Evolutionary conservation across 2,113 vertebrate genomes (phyloP).

Genomic region (Romanogobio albipinnatus): DNA sequence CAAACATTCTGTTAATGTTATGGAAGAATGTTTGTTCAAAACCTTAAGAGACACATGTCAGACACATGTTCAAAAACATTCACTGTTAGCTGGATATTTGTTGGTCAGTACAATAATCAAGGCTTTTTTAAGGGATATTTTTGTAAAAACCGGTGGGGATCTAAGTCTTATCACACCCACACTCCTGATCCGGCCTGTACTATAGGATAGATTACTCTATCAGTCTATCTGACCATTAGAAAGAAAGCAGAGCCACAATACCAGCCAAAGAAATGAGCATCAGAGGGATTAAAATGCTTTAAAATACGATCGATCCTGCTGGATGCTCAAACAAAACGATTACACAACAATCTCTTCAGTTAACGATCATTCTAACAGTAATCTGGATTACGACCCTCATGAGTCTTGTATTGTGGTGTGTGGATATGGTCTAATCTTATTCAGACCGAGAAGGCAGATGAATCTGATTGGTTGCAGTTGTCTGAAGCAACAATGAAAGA

Average conservation of each 20-base stretch:
- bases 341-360: neutral
- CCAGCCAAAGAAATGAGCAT: constrained; percentile 2
- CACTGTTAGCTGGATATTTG: neutral
- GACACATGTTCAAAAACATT: no score
- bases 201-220: constrained; percentile 30
- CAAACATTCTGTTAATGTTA: no score
- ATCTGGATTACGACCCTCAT: constrained; percentile 36
- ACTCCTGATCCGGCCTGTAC: neutral
- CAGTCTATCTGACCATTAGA: neutral
- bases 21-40: no score
- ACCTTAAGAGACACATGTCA: no score
- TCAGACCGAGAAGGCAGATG: neutral
- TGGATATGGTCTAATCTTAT: constrained; percentile 8
- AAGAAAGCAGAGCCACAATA: constrained; percentile 10
- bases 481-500: neutral
- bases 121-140: neutral
- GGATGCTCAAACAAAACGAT: neutral
- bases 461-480: constrained; percentile 23
- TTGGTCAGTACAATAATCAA: neutral
- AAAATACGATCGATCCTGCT: neutral
- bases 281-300: constrained; percentile 9
- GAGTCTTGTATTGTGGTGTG: constrained; percentile 18
- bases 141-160: neutral
- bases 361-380: neutral
- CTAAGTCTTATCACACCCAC: neutral